Evolutionary conservation across 2,113 vertebrate species (phyloP), one percentile per base, ranked within the genome.

Genomic region (Mesoclemmys tuberculata): DNA sequence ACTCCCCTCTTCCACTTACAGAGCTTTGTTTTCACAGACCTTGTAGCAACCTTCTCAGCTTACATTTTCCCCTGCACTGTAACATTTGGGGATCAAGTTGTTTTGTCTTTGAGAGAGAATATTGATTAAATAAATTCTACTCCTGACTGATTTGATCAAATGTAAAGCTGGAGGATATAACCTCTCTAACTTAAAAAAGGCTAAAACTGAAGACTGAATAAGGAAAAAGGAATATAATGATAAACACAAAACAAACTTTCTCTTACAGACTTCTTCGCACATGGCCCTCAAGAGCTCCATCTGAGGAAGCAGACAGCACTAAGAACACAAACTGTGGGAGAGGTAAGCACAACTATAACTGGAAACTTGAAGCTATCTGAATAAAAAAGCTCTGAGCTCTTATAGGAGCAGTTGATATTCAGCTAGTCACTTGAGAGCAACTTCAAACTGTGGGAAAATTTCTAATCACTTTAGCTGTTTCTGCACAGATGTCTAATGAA

Each of bases 21-120:
- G 24, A 13, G 7, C 13, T 93, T 91, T 94, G 24, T 82, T 90
- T 68, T 55, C 90, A 77, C 14, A 82, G 80, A 27, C 31, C 58
- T 90, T 95, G 44, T 29, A 87, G 35, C 26, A 93, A 75, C 12
- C 10, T 77, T 90, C 77, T 91, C 54, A 44, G 14, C 90, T 93
- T 78, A n/a, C n/a, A n/a, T n/a, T n/a, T n/a, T n/a, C n/a, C n/a
- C n/a, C n/a, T n/a, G n/a, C n/a, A n/a, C n/a, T n/a, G n/a, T 0
- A 19, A 29, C 31, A 51, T 6, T 78, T n/a, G 35, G n/a, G 90
- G 35, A 91, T 51, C 22, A 88, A 35, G 77, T 38, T 18, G 2
- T 84, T 26, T 13, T 87, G 24, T 71, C 18, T 71, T 14, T 2
- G n/a, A 86, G 8, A 80, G 1, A n/a, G 27, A 88, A 9, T n/a